phyloP scores from a whole-genome alignment of 2,888 invertebrate genomes.

The Dryadula phaetusa region DNA sequence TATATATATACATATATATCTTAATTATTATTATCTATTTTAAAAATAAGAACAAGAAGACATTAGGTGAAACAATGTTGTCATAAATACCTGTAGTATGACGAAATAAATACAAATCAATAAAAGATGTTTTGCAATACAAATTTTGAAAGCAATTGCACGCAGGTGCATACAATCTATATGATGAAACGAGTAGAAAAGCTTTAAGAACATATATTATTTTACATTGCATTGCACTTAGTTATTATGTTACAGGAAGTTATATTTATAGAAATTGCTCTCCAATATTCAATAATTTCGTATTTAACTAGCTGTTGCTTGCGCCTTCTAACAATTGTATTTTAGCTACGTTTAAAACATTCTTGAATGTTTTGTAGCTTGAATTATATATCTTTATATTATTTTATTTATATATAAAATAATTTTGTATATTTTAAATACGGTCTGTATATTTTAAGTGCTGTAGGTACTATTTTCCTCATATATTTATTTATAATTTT shows the following conservation, averaged over 20 bases:
- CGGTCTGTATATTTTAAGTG: too few relatives aligned
- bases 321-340: not conserved
- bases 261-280: slow-evolving; percentile 2
- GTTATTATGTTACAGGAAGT: slow-evolving; percentile 2
- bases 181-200: not conserved
- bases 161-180: not conserved
- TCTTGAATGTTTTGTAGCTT: not conserved
- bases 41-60: not conserved
- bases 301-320: not conserved
- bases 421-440: not conserved
- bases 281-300: slow-evolving; percentile 8
- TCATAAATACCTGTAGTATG: not conserved
- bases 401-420: not conserved
- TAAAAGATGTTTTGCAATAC: slow-evolving; percentile 15
- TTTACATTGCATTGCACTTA: not conserved
- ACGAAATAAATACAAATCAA: slow-evolving; percentile 3
- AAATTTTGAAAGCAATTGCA: slow-evolving; percentile 10
- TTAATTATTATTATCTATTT: too few relatives aligned
- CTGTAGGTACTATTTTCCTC: too few relatives aligned
- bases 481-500: too few relatives aligned
- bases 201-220: not conserved
- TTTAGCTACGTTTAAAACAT: not conserved
- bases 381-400: not conserved
- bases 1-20: too few relatives aligned
- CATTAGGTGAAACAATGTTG: not conserved